Base-by-base conservation (phyloP, 2,888 invertebrate species). In the Proisotoma minuta region DNA sequence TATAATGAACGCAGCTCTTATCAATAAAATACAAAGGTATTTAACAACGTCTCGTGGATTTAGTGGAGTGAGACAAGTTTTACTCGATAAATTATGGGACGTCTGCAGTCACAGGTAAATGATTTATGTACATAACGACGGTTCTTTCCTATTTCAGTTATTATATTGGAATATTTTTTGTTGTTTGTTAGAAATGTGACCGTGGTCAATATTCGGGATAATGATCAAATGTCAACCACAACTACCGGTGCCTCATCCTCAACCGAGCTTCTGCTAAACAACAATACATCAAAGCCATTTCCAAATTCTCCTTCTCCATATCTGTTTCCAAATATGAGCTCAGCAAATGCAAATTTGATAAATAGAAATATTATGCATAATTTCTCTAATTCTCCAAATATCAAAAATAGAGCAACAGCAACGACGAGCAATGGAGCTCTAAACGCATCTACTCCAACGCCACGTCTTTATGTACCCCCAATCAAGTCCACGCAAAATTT, bases 1-100 rank as follows among this genome's bases (percentile, higher is more conserved):
- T 54, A 82, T 92, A 52, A 87, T 91, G 77, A 88, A 87, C 2
- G 89, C 89, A 76, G 86, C 86, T 75, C 85, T 90, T 76, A 82
- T 91, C 63, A 59, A 61, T 39, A 59, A 53, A 26, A 67, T 69
- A 5, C 62, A 63, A 39, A 65, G 65, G 40, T 67, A 61, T 58
- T 59, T 66, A 12, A 62, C 65, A 27, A 54, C 61, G 10, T 57
- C 66, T 50, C 40, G 43, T 20, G 40, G 63, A 27, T 63, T 61
- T 28, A 57, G 65, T 27, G 66, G 66, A 0, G 65, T 67, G 0
- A 61, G 66, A 18, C 63, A 66, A 40, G 62, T 66, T 22, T 63
- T 66, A 18, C 50, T 69, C 4, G 66, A 66, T n/a, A 69, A 69
- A 52, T 52, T 69, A 15, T 67, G 66, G 66, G 66, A 66, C 28